These are phyloP conservation scores for Drosophila paranaensis DNA, from an alignment of 2,888 invertebrate species.

Conservation along the genomic window DNA sequence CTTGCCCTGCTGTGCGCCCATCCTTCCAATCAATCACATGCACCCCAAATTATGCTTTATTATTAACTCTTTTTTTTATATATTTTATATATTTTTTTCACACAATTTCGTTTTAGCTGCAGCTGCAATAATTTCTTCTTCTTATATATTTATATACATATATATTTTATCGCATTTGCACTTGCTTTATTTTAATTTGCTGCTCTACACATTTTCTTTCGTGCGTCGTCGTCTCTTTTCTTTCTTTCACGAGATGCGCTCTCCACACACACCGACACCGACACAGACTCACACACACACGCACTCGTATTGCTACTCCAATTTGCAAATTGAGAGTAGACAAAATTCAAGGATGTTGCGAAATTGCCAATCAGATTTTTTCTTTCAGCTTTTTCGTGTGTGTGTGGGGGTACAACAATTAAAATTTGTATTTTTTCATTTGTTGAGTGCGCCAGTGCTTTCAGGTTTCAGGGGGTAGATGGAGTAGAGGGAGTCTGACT, in stretches of 20 bases:
- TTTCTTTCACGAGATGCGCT: slow-evolving; percentile 62
- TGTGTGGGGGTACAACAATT: slow-evolving; percentile 1
- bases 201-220: slow-evolving; percentile 64
- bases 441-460: slow-evolving; percentile 49
- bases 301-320: slow-evolving; percentile 62
- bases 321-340: slow-evolving; percentile 82
- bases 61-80: neutral
- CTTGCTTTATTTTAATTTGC: slow-evolving; percentile 62
- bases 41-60: slow-evolving; percentile 40
- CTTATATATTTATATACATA: slow-evolving; percentile 11
- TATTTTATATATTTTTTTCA: slow-evolving; percentile 19
- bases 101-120: slow-evolving; percentile 42
- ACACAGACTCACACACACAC: slow-evolving; percentile 11
- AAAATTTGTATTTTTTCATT: slow-evolving; percentile 39
- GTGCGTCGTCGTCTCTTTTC: slow-evolving; percentile 61
- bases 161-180: slow-evolving; percentile 47
- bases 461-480: slow-evolving; percentile 35
- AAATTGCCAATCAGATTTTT: slow-evolving; percentile 49
- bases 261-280: slow-evolving; percentile 40
- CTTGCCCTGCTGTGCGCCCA: slow-evolving; percentile 98
- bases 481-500: slow-evolving; percentile 46
- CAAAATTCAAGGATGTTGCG: slow-evolving; percentile 75
- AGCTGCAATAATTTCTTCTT: slow-evolving; percentile 29
- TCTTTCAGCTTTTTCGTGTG: neutral
- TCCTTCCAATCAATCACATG: slow-evolving; percentile 82